phyloP scores from a whole-genome alignment of 1,140 invertebrate genomes.

The Camponotus pennsylvanicus region DNA sequence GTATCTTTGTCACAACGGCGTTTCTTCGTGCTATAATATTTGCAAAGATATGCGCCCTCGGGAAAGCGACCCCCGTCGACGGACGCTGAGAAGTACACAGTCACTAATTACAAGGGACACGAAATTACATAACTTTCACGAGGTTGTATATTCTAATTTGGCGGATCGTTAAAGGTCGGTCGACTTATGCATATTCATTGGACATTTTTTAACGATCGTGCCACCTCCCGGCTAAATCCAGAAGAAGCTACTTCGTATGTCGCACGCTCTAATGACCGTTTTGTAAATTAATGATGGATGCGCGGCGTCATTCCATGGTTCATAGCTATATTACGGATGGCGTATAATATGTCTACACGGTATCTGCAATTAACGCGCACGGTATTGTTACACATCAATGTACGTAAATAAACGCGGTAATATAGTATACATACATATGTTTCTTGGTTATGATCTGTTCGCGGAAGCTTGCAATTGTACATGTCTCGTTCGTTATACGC shows the following conservation, averaged over 20 bases:
- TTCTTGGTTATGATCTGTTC: slow-evolving; percentile 63
- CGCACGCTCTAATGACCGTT: slow-evolving; percentile 68
- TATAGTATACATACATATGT: neutral
- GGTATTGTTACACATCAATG: slow-evolving; percentile 72
- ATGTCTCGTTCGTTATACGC: slow-evolving; percentile 62
- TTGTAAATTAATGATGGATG: slow-evolving; percentile 73
- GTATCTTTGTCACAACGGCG: slow-evolving; percentile 4
- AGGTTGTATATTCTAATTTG: slow-evolving; percentile 77
- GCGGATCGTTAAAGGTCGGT: slow-evolving; percentile 75
- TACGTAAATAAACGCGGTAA: slow-evolving; percentile 66
- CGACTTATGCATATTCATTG: slow-evolving; percentile 75
- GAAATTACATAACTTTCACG: slow-evolving; percentile 76
- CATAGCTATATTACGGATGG: slow-evolving; percentile 56
- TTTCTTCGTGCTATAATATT: slow-evolving; percentile 68
- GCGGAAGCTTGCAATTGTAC: slow-evolving; percentile 30
- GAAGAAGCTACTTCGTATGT: slow-evolving; percentile 62
- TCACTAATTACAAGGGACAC: slow-evolving; percentile 72
- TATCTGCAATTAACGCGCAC: slow-evolving; percentile 72
- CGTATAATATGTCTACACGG: slow-evolving; percentile 65
- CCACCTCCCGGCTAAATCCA: slow-evolving; percentile 21
- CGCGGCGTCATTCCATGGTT: slow-evolving; percentile 59
- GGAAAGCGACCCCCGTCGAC: slow-evolving; percentile 62
- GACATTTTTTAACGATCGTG: slow-evolving; percentile 69
- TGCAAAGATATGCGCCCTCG: slow-evolving; percentile 69
- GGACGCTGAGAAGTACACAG: slow-evolving; percentile 46